Evolutionary conservation across 2,113 vertebrate genomes (phyloP).

Genomic region (Mus spicilegus): DNA sequence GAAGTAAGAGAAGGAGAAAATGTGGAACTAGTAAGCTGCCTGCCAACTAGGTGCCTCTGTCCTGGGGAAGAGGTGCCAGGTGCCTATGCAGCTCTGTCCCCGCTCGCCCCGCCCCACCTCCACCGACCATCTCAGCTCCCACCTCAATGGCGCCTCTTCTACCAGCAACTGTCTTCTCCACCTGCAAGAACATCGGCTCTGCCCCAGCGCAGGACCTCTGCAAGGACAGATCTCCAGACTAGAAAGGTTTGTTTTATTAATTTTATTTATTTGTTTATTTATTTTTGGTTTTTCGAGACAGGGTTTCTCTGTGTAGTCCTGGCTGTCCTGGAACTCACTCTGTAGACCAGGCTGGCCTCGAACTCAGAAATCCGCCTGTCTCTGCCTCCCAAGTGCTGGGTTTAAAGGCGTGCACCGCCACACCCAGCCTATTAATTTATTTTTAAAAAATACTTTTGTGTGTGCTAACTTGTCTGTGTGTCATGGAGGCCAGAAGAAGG

Average conservation of each 20-base stretch:
- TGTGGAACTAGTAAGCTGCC: not conserved
- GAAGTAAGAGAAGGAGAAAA: slow-evolving; percentile 35
- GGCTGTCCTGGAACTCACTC: too few species aligned
- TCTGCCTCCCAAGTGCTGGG: too few species aligned
- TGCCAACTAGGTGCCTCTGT: not conserved
- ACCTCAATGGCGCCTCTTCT: not conserved
- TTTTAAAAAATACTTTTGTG: not conserved
- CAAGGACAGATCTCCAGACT: not conserved
- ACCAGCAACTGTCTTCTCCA: not conserved
- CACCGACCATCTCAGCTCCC: fast-evolving
- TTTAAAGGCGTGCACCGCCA: too few species aligned
- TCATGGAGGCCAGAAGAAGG: not conserved
- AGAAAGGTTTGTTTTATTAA: not conserved
- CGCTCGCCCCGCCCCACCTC: not conserved
- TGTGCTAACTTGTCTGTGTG: not conserved
- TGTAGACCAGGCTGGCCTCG: too few species aligned
- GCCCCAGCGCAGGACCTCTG: not conserved
- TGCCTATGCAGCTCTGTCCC: fast-evolving
- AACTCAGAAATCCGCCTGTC: too few species aligned
- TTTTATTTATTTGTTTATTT: not conserved
- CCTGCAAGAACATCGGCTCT: not conserved
- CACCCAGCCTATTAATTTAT: too few species aligned
- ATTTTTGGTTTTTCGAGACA: too few species aligned
- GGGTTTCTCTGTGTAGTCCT: too few species aligned
- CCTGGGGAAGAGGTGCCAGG: not conserved